Evolutionary conservation across 1,140 invertebrate species (phyloP).

Genomic region (Lordiphosa stackelbergi): DNA sequence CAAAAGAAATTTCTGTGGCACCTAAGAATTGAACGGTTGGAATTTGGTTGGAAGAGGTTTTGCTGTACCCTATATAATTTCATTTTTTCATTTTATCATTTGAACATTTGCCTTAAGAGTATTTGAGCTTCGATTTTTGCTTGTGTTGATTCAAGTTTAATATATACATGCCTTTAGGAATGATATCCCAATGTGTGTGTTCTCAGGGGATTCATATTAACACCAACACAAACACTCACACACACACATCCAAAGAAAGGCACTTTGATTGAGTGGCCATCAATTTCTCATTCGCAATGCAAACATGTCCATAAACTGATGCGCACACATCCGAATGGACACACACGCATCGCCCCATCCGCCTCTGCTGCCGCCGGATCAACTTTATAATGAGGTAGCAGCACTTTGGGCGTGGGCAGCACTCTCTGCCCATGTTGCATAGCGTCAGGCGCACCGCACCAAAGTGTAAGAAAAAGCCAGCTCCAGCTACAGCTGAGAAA

Average conservation of each 20-base stretch:
- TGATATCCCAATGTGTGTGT: slow-evolving; percentile 13
- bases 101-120: neutral
- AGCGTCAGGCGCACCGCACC: slow-evolving; percentile 24
- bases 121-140: slow-evolving; percentile 22
- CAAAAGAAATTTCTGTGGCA: no score
- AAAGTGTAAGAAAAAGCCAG: neutral
- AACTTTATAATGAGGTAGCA: slow-evolving; percentile 63
- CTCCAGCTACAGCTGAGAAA: neutral
- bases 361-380: slow-evolving; percentile 8
- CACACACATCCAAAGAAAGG: slow-evolving; percentile 8
- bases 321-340: slow-evolving; percentile 12
- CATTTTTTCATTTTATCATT: no score
- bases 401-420: slow-evolving; percentile 17
- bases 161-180: slow-evolving; percentile 36
- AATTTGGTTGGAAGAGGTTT: no score
- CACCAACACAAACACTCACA: slow-evolving; percentile 25
- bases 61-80: no score
- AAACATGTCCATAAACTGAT: slow-evolving; percentile 72
- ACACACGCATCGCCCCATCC: slow-evolving; percentile 2
- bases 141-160: slow-evolving; percentile 30
- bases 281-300: slow-evolving; percentile 74
- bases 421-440: slow-evolving; percentile 28
- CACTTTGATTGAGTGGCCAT: slow-evolving; percentile 73
- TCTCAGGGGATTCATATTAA: slow-evolving; percentile 50
- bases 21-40: no score